phyloP scores from a whole-genome alignment of 2,113 vertebrate species.

The Xyrauchen texanus region DNA sequence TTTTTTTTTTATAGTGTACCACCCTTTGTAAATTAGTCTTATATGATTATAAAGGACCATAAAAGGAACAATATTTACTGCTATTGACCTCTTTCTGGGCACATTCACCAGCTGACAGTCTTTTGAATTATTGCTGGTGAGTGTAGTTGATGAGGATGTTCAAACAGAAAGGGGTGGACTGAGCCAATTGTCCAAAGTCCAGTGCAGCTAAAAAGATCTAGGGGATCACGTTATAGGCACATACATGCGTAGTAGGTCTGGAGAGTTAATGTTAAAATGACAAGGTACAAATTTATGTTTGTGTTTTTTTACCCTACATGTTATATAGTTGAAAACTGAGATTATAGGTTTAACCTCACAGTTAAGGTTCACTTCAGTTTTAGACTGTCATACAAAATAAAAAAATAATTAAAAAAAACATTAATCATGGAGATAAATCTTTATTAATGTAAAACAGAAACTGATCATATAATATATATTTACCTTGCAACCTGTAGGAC shows the following conservation, averaged over 20 bases:
- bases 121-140: neutral
- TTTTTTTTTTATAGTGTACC: no score
- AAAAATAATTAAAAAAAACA: no score
- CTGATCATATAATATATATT: neutral
- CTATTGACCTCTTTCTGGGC: neutral
- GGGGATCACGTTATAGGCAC: neutral
- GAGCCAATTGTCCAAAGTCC: neutral
- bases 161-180: neutral
- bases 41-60: neutral
- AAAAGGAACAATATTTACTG: neutral
- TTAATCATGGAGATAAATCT: no score
- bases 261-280: neutral
- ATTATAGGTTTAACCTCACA: no score
- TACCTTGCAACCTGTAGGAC: conserved; percentile 10
- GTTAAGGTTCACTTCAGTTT: no score
- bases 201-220: neutral
- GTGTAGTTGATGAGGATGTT: neutral
- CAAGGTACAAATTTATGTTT: neutral
- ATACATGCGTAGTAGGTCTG: neutral
- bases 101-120: neutral
- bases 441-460: no score
- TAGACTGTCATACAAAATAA: no score
- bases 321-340: neutral
- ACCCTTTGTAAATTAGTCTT: neutral
- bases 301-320: neutral